phyloP scores from a whole-genome alignment of 2,113 vertebrate species.

The Osmerus eperlanus region DNA sequence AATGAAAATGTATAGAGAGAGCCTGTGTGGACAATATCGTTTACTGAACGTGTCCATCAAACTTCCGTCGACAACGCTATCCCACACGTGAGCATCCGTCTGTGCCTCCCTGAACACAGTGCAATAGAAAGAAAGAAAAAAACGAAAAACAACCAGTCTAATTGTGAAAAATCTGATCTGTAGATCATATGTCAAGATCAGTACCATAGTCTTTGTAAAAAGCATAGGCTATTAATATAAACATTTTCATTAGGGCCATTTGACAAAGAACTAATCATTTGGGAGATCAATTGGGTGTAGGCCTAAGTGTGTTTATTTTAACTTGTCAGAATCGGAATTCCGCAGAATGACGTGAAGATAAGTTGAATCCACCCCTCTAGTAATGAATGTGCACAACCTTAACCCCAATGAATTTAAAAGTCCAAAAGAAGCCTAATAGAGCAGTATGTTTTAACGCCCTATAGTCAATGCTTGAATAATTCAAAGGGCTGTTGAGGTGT shows the following conservation, averaged over 20 bases:
- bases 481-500: conserved; percentile 63
- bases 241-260: too few species aligned
- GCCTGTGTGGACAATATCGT: conserved; percentile 34
- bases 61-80: conserved; percentile 15
- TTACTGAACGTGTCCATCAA: conserved; percentile 51
- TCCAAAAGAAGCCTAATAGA: conserved; percentile 46
- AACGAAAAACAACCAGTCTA: too few species aligned
- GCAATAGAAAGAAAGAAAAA: too few species aligned
- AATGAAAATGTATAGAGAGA: conserved; percentile 59
- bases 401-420: conserved; percentile 30
- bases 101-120: background rate
- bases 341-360: too few species aligned
- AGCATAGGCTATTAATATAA: too few species aligned
- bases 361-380: too few species aligned
- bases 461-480: conserved; percentile 37
- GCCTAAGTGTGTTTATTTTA: too few species aligned
- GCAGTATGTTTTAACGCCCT: conserved; percentile 2
- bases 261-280: too few species aligned
- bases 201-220: background rate
- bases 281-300: too few species aligned
- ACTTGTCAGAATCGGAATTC: too few species aligned
- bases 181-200: background rate
- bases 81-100: conserved; percentile 1
- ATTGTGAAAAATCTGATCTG: background rate
- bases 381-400: background rate